Conservation (phyloP, 2,113 vertebrate genomes). For the Misgurnus anguillicaudatus region DNA sequence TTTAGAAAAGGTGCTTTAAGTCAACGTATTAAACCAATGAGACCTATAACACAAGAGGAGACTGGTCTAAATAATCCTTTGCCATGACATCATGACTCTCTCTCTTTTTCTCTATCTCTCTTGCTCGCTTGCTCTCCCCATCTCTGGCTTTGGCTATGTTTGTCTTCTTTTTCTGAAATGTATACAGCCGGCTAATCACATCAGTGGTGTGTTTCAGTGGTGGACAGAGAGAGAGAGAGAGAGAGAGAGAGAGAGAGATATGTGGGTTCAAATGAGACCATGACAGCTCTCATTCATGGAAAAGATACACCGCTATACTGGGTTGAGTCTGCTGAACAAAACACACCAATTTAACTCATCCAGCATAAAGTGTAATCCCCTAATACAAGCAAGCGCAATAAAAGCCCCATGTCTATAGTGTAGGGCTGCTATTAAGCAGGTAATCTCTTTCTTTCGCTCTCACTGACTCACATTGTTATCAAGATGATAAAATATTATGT, state of each 20-base stretch:
- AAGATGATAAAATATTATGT: neutral
- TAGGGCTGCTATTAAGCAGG: slow-evolving; percentile 20
- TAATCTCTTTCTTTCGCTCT: slow-evolving; percentile 26
- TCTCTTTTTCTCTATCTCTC: neutral
- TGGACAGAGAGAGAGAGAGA: neutral
- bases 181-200: slow-evolving; percentile 20
- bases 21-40: neutral
- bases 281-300: slow-evolving; percentile 28
- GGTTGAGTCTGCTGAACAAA: neutral
- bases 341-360: slow-evolving; percentile 26
- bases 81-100: neutral
- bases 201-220: neutral
- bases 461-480: neutral
- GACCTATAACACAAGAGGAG: neutral
- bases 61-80: slow-evolving; percentile 16
- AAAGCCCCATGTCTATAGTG: neutral
- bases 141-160: slow-evolving; percentile 1
- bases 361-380: slow-evolving; percentile 28
- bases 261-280: neutral
- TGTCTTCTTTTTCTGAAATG: neutral
- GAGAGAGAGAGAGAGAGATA: neutral
- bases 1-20: neutral
- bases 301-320: neutral
- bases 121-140: neutral
- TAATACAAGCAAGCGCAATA: slow-evolving; percentile 3